These are phyloP conservation scores for Tiaroga cobitis DNA, from an alignment of 2,797 vertebrate species.

Conservation along the genomic window DNA sequence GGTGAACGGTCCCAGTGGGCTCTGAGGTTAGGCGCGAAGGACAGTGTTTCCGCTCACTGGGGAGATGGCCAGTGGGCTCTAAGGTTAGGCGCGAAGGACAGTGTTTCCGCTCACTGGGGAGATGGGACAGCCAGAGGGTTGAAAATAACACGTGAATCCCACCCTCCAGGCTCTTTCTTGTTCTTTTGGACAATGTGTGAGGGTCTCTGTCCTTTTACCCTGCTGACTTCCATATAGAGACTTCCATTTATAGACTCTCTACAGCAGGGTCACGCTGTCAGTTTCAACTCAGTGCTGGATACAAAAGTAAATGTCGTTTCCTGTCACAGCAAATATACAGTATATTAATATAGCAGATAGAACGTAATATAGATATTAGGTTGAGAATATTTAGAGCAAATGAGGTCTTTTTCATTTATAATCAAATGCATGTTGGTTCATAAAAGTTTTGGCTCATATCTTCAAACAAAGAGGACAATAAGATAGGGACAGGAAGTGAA, in stretches of 20 bases:
- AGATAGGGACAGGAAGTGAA: conserved; percentile 65
- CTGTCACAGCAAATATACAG: no score
- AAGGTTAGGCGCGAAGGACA: conserved; percentile 13
- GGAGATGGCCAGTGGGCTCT: conserved; percentile 26
- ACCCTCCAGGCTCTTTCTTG: conserved; percentile 19
- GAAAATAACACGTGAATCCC: conserved; percentile 50
- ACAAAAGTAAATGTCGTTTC: neutral
- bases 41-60: conserved; percentile 14
- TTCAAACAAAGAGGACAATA: conserved; percentile 35
- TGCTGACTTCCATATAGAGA: conserved; percentile 22
- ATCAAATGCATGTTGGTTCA: conserved; percentile 21
- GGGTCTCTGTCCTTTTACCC: conserved; percentile 11
- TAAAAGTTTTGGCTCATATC: conserved; percentile 24
- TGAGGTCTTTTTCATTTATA: conserved; percentile 22
- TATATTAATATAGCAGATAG: no score
- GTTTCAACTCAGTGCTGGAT: neutral
- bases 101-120: conserved; percentile 23
- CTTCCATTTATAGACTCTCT: conserved; percentile 1
- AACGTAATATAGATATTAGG: neutral
- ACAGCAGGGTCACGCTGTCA: neutral
- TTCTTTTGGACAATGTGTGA: conserved; percentile 10
- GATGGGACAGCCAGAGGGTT: conserved; percentile 26
- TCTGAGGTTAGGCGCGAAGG: conserved; percentile 8
- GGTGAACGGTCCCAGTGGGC: conserved; percentile 7
- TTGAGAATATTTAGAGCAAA: neutral